Conservation (phyloP, 2,888 invertebrate genomes). For the Arrhopalites spinosus region DNA sequence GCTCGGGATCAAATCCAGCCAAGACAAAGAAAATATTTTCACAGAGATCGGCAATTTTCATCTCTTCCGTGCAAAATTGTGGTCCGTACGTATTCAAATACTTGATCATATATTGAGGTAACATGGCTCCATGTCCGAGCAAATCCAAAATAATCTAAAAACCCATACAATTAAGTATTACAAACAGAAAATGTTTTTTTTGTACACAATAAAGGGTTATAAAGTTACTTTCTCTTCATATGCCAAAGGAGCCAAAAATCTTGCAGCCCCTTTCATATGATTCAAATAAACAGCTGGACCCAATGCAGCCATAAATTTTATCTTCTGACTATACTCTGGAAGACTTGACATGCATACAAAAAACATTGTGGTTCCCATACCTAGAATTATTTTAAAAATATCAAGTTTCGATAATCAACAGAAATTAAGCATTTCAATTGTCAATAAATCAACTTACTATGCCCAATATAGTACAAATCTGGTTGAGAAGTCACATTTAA, state of each 20-base stretch:
- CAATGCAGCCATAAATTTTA: slow-evolving; percentile 63
- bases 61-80: slow-evolving; percentile 38
- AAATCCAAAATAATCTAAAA: slow-evolving; percentile 35
- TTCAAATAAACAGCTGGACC: slow-evolving; percentile 61
- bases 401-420: too few species aligned
- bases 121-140: slow-evolving; percentile 40
- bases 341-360: slow-evolving; percentile 65
- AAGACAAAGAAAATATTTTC: slow-evolving; percentile 43
- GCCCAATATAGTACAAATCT: slow-evolving; percentile 64
- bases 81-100: slow-evolving; percentile 38
- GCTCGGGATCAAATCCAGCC: slow-evolving; percentile 40
- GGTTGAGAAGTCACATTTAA: slow-evolving; percentile 59
- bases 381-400: slow-evolving; percentile 59
- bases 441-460: slow-evolving; percentile 60
- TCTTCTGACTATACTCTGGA: slow-evolving; percentile 65
- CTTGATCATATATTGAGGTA: slow-evolving; percentile 39
- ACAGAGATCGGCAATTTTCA: slow-evolving; percentile 33
- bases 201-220: background rate
- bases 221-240: slow-evolving; percentile 28
- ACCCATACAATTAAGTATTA: background rate
- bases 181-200: background rate
- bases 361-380: slow-evolving; percentile 66
- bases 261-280: slow-evolving; percentile 33
- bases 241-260: slow-evolving; percentile 32
- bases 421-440: background rate